Evolutionary conservation across 2,888 invertebrate species (phyloP).

Genomic region (Apoda limacodes): DNA sequence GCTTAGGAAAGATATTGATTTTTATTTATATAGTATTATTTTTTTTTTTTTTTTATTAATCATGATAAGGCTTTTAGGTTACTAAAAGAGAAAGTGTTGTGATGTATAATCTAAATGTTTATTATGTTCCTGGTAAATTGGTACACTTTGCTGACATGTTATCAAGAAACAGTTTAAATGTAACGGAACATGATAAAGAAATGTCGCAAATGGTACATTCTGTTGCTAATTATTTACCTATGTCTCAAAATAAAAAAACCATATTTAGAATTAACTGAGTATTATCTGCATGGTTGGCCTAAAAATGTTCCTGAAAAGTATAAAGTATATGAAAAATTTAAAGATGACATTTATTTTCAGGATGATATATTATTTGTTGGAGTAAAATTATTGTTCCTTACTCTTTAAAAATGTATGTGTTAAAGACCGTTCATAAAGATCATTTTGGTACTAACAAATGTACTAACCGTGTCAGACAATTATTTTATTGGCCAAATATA

Average conservation of each 20-base stretch:
- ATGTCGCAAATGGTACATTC: constrained; percentile 13
- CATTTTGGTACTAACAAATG: constrained; percentile 6
- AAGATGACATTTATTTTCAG: constrained; percentile 9
- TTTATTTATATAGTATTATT: too few relatives aligned
- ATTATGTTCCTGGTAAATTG: constrained; percentile 1
- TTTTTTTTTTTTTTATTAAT: constrained; percentile 9
- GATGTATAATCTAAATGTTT: too few relatives aligned
- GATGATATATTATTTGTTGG: constrained; percentile 6
- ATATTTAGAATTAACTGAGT: constrained; percentile 6
- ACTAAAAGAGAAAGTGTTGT: constrained; percentile 6
- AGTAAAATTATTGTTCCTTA: constrained; percentile 9
- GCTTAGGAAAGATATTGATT: constrained; percentile 12
- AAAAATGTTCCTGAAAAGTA: constrained; percentile 4
- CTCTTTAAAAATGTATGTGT: constrained; percentile 4
- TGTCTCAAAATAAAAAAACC: constrained; percentile 10
- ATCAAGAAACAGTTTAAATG: constrained; percentile 8
- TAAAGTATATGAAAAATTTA: constrained; percentile 6
- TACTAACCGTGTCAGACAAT: constrained; percentile 3
- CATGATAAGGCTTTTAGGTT: constrained; percentile 12
- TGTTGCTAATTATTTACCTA: constrained; percentile 9
- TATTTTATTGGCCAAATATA: constrained; percentile 5
- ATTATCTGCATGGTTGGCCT: constrained; percentile 11
- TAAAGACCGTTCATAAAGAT: constrained; percentile 6
- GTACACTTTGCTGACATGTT: constrained; percentile 9
- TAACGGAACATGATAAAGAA: constrained; percentile 7